phyloP scores from a whole-genome alignment of 1,140 invertebrate species.

The Macrocentrus cingulum region DNA sequence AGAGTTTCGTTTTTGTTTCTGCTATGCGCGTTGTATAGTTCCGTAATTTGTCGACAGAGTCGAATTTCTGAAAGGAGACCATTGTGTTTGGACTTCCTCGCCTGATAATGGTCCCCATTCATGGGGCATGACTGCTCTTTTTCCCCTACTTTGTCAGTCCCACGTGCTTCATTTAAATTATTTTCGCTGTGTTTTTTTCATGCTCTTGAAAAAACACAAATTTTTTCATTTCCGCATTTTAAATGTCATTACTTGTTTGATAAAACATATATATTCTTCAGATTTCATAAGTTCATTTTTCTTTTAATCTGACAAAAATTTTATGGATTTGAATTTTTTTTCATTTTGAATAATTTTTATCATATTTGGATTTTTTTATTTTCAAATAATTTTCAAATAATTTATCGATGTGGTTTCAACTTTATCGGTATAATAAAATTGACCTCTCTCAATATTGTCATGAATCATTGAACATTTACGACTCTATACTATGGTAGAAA shows the following conservation, averaged over 20 bases:
- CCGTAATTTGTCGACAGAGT: slow-evolving; percentile 41
- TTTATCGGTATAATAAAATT: not conserved
- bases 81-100: slow-evolving; percentile 35
- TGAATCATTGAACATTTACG: slow-evolving; percentile 5
- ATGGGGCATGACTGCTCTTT: slow-evolving; percentile 31
- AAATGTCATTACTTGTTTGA: too few relatives aligned
- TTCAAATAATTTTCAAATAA: not conserved
- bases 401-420: not conserved
- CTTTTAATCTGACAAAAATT: too few relatives aligned
- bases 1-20: slow-evolving; percentile 38
- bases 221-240: slow-evolving; percentile 3
- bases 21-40: slow-evolving; percentile 28
- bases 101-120: slow-evolving; percentile 43
- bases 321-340: too few relatives aligned
- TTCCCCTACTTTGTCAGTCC: slow-evolving; percentile 7
- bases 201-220: too few relatives aligned
- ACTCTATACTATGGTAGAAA: not conserved
- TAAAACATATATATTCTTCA: too few relatives aligned
- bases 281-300: too few relatives aligned
- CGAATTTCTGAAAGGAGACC: slow-evolving; percentile 44
- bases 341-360: too few relatives aligned
- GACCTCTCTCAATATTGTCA: not conserved
- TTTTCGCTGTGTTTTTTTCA: not conserved
- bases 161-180: not conserved
- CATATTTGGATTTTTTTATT: too few relatives aligned